phyloP scores from a whole-genome alignment of 2,113 vertebrate genomes.

The Pangasianodon hypophthalmus region DNA sequence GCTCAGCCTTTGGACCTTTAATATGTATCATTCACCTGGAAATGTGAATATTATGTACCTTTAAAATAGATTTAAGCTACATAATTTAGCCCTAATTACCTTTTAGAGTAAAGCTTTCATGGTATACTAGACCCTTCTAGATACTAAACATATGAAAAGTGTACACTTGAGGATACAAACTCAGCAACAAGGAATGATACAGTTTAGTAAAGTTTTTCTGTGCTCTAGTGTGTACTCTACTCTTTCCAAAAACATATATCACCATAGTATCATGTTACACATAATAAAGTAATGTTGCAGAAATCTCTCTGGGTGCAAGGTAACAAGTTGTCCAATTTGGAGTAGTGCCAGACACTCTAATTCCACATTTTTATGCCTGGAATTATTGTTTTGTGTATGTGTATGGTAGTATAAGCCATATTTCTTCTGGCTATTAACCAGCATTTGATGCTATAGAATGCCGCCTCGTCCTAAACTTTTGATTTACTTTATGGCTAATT shows the following conservation, averaged over 20 bases:
- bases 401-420: not conserved
- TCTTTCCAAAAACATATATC: slow-evolving; percentile 18
- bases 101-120: not conserved
- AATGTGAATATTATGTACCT: not conserved
- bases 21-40: not conserved
- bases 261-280: not conserved
- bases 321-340: not conserved
- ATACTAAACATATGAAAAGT: not conserved
- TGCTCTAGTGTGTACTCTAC: not conserved
- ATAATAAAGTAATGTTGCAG: slow-evolving; percentile 15
- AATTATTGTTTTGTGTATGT: not conserved
- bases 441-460: not conserved
- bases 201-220: not conserved
- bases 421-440: slow-evolving; percentile 2
- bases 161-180: not conserved
- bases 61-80: not conserved
- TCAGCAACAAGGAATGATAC: not conserved
- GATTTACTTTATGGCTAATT: not conserved
- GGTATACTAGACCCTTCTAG: not conserved
- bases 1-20: not conserved
- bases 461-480: not conserved
- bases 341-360: not conserved
- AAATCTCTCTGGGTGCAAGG: slow-evolving; percentile 8
- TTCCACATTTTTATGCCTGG: not conserved
- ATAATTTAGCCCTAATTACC: not conserved